Conservation (phyloP, 1,140 invertebrate species). For the Sitobion miscanthi region DNA sequence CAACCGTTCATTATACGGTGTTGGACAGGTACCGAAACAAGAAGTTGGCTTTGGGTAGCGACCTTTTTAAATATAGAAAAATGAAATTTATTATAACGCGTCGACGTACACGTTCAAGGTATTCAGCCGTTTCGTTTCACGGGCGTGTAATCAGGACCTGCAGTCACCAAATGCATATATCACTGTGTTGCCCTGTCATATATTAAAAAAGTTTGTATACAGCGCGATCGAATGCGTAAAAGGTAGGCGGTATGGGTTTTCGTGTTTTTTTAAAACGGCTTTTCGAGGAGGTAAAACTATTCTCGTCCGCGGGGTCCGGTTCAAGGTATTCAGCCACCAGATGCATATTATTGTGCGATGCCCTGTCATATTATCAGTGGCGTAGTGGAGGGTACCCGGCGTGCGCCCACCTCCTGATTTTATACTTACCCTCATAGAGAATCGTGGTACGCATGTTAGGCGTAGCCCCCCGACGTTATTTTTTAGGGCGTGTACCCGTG, state of each 20-base stretch:
- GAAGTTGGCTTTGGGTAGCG: not conserved
- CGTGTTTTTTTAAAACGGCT: no score
- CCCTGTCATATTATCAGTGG: not conserved
- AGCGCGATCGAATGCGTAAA: not conserved
- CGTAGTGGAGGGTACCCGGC: no score
- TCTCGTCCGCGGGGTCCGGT: not conserved
- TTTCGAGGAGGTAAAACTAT: no score
- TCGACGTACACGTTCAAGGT: not conserved
- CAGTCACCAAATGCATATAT: no score
- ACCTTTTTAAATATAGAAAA: not conserved
- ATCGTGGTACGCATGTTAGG: no score
- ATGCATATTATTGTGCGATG: no score
- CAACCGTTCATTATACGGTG: not conserved
- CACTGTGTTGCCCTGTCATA: not conserved
- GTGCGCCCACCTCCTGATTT: no score
- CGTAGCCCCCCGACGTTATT: no score
- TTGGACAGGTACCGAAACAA: not conserved
- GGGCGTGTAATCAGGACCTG: no score
- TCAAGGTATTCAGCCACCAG: not conserved
- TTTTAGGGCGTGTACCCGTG: no score
- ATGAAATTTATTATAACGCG: not conserved
- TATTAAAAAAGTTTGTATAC: not conserved
- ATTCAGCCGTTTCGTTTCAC: not conserved
- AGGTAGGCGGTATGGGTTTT: no score
- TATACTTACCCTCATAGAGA: no score